Evolutionary conservation across 1,140 invertebrate genomes (phyloP).

Genomic region (Nasonia giraulti): DNA sequence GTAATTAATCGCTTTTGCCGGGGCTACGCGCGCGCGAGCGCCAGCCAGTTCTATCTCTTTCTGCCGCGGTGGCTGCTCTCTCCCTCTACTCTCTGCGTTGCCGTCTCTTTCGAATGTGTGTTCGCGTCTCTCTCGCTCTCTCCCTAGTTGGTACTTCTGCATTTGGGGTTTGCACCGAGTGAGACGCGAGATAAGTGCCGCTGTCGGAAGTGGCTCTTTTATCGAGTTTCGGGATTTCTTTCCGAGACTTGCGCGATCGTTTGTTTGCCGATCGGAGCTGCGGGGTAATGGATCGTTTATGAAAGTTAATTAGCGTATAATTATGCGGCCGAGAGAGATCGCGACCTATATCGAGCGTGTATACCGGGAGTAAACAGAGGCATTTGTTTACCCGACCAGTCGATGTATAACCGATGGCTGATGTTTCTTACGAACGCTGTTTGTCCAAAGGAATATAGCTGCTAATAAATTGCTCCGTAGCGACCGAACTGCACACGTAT

Average conservation of each 20-base stretch:
- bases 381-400: too few relatives aligned
- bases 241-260: not conserved
- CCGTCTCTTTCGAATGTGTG: not conserved
- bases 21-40: slow-evolving; percentile 37
- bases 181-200: not conserved
- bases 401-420: too few relatives aligned
- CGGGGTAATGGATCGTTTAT: too few relatives aligned
- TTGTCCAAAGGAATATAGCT: too few relatives aligned
- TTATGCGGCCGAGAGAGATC: too few relatives aligned
- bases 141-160: not conserved
- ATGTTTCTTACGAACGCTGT: too few relatives aligned
- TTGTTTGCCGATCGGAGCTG: not conserved
- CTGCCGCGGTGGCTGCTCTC: not conserved
- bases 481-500: not conserved
- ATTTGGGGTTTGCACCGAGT: not conserved
- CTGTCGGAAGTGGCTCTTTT: slow-evolving; percentile 15
- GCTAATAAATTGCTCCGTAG: too few relatives aligned
- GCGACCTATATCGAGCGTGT: too few relatives aligned
- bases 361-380: too few relatives aligned
- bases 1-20: slow-evolving; percentile 73
- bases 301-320: too few relatives aligned
- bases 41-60: not conserved
- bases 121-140: not conserved
- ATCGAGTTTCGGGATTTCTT: not conserved
- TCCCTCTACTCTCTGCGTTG: not conserved